Percentiles rank a stretch among this genome's conserved stretches.
These are phyloP conservation scores for Drosophila azteca DNA, from an alignment of 1,140 invertebrate genomes.

Conservation along the genomic window DNA sequence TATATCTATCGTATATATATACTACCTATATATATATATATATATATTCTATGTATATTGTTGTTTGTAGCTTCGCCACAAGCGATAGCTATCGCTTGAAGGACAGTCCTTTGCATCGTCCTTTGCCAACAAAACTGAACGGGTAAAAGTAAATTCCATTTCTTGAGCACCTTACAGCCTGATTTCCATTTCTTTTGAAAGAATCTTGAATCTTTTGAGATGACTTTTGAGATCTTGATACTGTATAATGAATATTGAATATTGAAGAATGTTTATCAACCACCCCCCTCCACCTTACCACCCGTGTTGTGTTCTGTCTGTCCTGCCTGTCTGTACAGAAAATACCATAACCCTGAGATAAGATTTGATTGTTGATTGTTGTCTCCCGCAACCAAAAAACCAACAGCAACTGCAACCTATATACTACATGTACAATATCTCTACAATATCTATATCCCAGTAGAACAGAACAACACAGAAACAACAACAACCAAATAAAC, in stretches of 20 bases:
- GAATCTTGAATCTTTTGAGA: constrained; percentile 43
- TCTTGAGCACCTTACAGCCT: constrained; percentile 69
- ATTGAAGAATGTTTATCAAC: constrained; percentile 54
- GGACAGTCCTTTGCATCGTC: constrained; percentile 83
- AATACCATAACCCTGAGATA: constrained; percentile 35
- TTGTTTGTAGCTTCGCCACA: constrained; percentile 81
- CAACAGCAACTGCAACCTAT: constrained; percentile 42
- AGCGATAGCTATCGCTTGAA: constrained; percentile 80
- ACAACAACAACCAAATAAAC: constrained; percentile 35
- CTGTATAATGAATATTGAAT: constrained; percentile 26
- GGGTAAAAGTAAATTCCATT: constrained; percentile 80
- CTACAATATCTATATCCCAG: constrained; percentile 3
- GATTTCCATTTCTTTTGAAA: constrained; percentile 56
- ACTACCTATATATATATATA: constrained; percentile 52
- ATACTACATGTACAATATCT: constrained; percentile 35
- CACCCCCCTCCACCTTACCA: constrained; percentile 1
- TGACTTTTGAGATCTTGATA: constrained; percentile 47
- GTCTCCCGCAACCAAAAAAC: constrained; percentile 59
- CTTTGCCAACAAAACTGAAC: constrained; percentile 83
- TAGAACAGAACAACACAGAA: constrained; percentile 50
- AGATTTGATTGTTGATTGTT: constrained; percentile 46
- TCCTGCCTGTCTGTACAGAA: constrained; percentile 57
- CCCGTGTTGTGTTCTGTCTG: constrained; percentile 9
- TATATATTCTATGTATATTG: constrained; percentile 79
- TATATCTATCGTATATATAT: constrained; percentile 47